Conservation (phyloP, 2,888 invertebrate genomes). For the Minunthozetes semirufus region DNA sequence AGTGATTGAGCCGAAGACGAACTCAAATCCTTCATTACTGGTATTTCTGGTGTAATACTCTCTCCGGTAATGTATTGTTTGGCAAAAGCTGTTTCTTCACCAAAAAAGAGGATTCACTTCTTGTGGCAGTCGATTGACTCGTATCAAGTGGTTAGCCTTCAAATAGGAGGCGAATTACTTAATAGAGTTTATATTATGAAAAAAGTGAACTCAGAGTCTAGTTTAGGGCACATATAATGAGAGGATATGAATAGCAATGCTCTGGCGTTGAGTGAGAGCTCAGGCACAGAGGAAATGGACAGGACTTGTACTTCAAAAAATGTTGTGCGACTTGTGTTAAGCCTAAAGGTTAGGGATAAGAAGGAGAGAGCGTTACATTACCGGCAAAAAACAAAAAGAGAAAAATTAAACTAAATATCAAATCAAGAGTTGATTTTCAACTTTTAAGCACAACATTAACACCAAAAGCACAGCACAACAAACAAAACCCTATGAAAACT, state of each 20-base stretch:
- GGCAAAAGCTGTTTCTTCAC: not conserved
- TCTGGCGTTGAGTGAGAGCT: not conserved
- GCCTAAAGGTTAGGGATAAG: not conserved
- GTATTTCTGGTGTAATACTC: not conserved
- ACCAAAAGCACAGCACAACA: not conserved
- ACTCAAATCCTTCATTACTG: not conserved
- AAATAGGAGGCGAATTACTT: not conserved
- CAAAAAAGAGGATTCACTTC: not conserved
- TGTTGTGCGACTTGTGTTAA: not conserved
- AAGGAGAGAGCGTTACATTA: conserved; percentile 4
- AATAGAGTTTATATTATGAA: not conserved
- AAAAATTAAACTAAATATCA: not conserved
- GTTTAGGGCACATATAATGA: not conserved
- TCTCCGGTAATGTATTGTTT: too few species aligned
- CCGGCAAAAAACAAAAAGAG: not conserved
- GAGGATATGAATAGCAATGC: not conserved
- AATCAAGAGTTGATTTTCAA: conserved; percentile 10
- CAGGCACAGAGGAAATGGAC: not conserved
- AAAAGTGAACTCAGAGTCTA: not conserved
- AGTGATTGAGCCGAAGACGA: not conserved
- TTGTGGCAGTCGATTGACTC: not conserved
- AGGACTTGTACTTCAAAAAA: not conserved
- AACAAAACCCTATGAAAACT: too few species aligned
- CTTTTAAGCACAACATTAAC: not conserved
- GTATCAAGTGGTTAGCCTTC: conserved; percentile 5